Conservation (phyloP, 2,888 invertebrate species). For the Zhuqinia jingwanae region DNA sequence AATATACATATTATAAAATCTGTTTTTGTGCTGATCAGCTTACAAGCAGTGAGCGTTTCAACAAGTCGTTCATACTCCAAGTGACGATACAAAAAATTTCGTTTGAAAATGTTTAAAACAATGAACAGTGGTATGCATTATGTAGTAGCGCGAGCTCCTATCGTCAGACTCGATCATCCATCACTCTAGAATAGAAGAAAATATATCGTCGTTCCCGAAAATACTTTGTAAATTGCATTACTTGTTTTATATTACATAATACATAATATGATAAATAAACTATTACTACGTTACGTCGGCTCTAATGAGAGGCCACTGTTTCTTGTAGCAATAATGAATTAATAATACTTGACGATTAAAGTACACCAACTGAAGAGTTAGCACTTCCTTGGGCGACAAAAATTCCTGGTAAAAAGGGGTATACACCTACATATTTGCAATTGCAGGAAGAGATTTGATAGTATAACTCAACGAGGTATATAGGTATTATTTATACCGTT, state of each 20-base stretch:
- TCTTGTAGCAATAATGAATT: not conserved
- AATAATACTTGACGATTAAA: conserved; percentile 19
- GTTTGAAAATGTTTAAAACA: not conserved
- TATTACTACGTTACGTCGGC: not conserved
- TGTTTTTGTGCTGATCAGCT: not conserved
- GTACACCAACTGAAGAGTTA: conserved; percentile 3
- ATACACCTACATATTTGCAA: not conserved
- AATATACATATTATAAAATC: not conserved
- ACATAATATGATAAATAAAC: not conserved
- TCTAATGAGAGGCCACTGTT: conserved; percentile 9
- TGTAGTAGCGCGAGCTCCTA: conserved; percentile 6
- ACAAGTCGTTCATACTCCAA: too few relatives aligned
- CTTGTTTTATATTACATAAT: not conserved
- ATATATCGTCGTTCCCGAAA: not conserved
- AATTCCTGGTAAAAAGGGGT: too few relatives aligned
- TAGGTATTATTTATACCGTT: not conserved
- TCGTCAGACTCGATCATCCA: conserved; percentile 10
- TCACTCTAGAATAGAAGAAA: conserved; percentile 5
- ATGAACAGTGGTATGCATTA: not conserved
- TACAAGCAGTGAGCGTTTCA: not conserved
- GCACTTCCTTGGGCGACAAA: not conserved
- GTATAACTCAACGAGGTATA: not conserved
- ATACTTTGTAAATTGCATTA: conserved; percentile 12
- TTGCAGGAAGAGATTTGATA: not conserved
- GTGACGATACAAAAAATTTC: conserved; percentile 2